These are phyloP conservation scores for Ormyrus nitidulus DNA, from an alignment of 2,888 invertebrate genomes.

Conservation along the genomic window DNA sequence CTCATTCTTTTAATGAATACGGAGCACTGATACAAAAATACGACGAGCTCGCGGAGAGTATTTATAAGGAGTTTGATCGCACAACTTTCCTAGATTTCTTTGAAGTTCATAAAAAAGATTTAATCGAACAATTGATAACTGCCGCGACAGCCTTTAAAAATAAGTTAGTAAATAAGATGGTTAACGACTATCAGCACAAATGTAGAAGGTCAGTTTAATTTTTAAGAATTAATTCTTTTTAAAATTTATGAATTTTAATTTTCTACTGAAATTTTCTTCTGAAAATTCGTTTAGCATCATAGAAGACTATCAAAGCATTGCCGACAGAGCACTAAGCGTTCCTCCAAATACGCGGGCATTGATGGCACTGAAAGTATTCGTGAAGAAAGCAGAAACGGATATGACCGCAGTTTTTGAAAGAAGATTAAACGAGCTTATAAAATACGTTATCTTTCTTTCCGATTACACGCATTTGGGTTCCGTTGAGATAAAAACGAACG, in stretches of 20 bases:
- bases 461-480: constrained; percentile 89
- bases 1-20: constrained; percentile 81
- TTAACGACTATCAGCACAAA: constrained; percentile 86
- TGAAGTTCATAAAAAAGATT: constrained; percentile 87
- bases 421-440: constrained; percentile 82
- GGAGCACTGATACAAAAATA: constrained; percentile 80
- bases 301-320: constrained; percentile 89
- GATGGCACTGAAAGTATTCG: constrained; percentile 88
- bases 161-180: constrained; percentile 84
- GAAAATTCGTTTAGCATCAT: constrained; percentile 80
- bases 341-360: constrained; percentile 91
- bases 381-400: constrained; percentile 84
- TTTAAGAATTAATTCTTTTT: not conserved
- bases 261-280: not conserved
- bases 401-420: constrained; percentile 86
- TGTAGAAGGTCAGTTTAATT: constrained; percentile 81
- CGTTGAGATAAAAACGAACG: constrained; percentile 91
- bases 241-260: constrained; percentile 4
- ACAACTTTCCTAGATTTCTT: constrained; percentile 89
- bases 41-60: constrained; percentile 79
- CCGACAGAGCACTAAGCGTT: constrained; percentile 85
- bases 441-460: constrained; percentile 88
- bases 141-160: constrained; percentile 84
- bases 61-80: constrained; percentile 78
- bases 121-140: constrained; percentile 84